Conservation (phyloP, 2,113 vertebrate genomes). For the Dipodomys spectabilis region DNA sequence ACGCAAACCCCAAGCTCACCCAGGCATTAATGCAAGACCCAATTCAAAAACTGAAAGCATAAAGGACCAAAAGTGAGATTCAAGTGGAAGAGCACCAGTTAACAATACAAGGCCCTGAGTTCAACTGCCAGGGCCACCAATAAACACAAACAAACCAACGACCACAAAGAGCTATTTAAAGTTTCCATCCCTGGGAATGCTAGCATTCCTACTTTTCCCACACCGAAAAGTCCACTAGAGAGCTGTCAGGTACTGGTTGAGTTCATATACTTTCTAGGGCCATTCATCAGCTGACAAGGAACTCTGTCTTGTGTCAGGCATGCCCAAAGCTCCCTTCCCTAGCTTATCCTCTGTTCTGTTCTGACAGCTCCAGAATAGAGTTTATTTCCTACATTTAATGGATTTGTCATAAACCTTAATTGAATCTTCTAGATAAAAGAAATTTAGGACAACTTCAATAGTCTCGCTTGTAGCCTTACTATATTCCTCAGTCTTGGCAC, state of each 20-base stretch:
- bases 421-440: constrained; percentile 81
- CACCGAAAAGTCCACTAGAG: background rate
- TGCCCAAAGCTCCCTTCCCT: constrained; percentile 2
- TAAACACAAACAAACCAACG: background rate
- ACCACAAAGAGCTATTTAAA: background rate
- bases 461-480: constrained; percentile 57
- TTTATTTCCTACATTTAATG: constrained; percentile 79
- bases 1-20: no score
- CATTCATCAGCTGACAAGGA: constrained; percentile 38
- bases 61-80: no score
- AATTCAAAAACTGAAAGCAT: no score
- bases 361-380: constrained; percentile 74
- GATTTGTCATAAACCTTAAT: constrained; percentile 82
- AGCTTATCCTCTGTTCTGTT: constrained; percentile 60
- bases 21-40: no score
- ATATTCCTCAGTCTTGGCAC: constrained; percentile 36
- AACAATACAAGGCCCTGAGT: no score
- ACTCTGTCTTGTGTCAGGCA: constrained; percentile 62
- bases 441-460: constrained; percentile 72
- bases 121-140: no score
- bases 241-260: constrained; percentile 44
- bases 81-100: no score
- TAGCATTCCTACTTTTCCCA: background rate
- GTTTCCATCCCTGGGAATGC: background rate
- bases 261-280: background rate